A percentile compares a stretch with the other conserved stretches of the same genome.
Conservation (phyloP, 2,113 vertebrate genomes). For the Daboia siamensis region DNA sequence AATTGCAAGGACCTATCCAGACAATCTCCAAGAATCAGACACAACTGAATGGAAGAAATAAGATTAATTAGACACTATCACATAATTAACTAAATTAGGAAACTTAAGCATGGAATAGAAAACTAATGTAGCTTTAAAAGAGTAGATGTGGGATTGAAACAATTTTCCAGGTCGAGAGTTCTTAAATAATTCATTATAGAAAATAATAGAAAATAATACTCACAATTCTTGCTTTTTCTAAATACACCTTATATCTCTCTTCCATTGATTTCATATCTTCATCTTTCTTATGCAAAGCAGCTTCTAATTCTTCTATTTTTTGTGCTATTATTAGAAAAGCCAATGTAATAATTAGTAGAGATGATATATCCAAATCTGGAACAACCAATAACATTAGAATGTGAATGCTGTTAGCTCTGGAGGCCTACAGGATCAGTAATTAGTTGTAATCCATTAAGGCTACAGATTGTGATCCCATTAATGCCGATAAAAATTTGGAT, state of each 20-base stretch:
- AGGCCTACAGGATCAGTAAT: background rate
- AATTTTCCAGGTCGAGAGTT: background rate
- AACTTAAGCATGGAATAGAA: conserved; percentile 1
- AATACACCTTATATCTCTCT: conserved; percentile 96
- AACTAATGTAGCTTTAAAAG: background rate
- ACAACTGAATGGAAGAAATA: background rate
- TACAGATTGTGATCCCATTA: background rate
- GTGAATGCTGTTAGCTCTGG: background rate
- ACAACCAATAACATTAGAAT: background rate
- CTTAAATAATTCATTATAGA: background rate
- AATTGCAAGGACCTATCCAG: background rate
- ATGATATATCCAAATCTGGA: background rate
- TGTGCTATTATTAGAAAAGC: conserved; percentile 69
- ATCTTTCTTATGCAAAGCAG: conserved; percentile 93
- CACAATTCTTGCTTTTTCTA: conserved; percentile 96
- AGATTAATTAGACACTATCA: background rate
- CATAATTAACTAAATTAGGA: background rate
- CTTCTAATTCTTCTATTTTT: conserved; percentile 87
- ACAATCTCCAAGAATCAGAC: background rate
- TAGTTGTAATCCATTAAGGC: background rate
- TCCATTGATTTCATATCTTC: conserved; percentile 99
- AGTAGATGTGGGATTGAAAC: background rate
- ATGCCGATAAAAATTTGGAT: background rate
- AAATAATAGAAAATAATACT: conserved; percentile 58
- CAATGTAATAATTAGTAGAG: background rate